Evolutionary conservation across 2,797 vertebrate genomes (phyloP).

Genomic region (Holocentrus rufus): DNA sequence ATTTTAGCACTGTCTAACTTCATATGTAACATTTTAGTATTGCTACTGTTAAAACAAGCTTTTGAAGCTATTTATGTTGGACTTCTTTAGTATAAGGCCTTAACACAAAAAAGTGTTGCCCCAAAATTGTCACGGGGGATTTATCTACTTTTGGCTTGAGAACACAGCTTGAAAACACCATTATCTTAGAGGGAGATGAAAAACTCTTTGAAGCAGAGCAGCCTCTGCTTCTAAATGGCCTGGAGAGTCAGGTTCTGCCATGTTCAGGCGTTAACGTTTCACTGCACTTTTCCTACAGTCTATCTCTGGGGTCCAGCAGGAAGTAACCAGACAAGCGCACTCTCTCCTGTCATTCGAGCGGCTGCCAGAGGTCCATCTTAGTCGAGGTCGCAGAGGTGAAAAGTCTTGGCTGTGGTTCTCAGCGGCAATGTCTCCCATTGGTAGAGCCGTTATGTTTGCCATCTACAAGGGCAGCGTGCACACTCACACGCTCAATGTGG

Average conservation of each 20-base stretch:
- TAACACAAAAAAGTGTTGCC: conserved; percentile 61
- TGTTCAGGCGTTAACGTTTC: conserved; percentile 78
- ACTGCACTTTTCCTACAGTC: conserved; percentile 85
- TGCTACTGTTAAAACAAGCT: conserved; percentile 42
- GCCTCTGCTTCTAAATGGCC: conserved; percentile 70
- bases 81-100: conserved; percentile 40
- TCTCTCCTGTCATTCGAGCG: conserved; percentile 95
- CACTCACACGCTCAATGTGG: conserved; percentile 94
- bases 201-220: conserved; percentile 70
- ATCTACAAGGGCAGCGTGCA: conserved; percentile 94
- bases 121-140: conserved; percentile 64
- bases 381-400: conserved; percentile 83
- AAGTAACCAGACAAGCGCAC: conserved; percentile 92
- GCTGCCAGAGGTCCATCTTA: conserved; percentile 93
- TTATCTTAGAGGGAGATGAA: conserved; percentile 66
- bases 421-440: conserved; percentile 92
- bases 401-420: conserved; percentile 99
- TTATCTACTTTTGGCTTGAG: conserved; percentile 68
- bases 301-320: conserved; percentile 97
- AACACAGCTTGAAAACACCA: conserved; percentile 71
- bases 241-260: conserved; percentile 72
- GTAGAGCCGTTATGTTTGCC: conserved; percentile 96
- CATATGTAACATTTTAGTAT: conserved; percentile 36
- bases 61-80: conserved; percentile 57
- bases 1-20: conserved; percentile 49